Percentiles rank a stretch among this genome's conserved stretches.
phyloP scores from a whole-genome alignment of 64 coral and sea anemone species.

The Dendronephthya gigantea region DNA sequence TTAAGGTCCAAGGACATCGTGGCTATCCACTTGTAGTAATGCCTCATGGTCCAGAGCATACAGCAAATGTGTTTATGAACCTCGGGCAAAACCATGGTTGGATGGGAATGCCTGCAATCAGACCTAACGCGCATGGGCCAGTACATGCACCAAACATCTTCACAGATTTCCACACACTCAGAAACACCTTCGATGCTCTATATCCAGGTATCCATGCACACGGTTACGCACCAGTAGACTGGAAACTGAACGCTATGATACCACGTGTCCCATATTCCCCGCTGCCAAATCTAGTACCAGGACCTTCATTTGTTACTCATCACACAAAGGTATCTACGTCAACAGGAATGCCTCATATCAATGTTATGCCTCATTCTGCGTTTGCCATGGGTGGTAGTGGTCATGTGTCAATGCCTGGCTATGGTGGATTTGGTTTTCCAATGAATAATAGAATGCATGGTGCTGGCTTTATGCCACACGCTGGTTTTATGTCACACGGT shows the following conservation, averaged over 20 bases:
- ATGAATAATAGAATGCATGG: neutral
- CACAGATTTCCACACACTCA: neutral
- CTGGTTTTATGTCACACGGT: neutral
- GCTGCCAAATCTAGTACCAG: neutral
- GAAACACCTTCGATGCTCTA: neutral
- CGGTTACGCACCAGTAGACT: neutral
- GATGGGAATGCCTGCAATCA: neutral
- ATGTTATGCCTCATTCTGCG: neutral
- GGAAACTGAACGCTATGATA: constrained; percentile 1
- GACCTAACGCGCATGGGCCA: neutral
- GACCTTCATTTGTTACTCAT: neutral
- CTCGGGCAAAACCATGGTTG: neutral
- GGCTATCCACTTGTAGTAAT: neutral
- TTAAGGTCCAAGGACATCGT: neutral
- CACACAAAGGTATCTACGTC: neutral
- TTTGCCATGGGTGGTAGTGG: neutral
- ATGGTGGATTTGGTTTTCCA: neutral
- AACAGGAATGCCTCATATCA: neutral
- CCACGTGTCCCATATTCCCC: neutral
- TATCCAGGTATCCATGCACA: neutral
- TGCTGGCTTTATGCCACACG: neutral
- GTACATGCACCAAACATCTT: neutral
- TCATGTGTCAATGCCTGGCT: neutral
- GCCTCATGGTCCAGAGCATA: neutral
- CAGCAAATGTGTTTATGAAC: constrained; percentile 12